Conservation (phyloP, 2,797 vertebrate species). For the Poeciliopsis turneri region DNA sequence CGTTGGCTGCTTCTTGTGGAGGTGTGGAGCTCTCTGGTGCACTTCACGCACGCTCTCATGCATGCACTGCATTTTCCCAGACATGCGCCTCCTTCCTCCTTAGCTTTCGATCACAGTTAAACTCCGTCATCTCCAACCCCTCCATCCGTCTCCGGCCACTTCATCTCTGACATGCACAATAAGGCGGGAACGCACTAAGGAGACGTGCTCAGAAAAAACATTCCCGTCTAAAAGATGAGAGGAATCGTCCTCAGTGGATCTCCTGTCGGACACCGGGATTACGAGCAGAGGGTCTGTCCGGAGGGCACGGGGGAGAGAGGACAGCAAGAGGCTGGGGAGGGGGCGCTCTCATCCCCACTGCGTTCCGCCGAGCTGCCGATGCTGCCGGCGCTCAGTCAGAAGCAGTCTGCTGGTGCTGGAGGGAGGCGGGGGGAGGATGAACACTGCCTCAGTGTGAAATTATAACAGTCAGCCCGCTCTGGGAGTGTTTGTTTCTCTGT, state of each 20-base stretch:
- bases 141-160: conserved; percentile 24
- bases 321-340: conserved; percentile 69
- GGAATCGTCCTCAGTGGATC: conserved; percentile 71
- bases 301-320: conserved; percentile 69
- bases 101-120: conserved; percentile 20
- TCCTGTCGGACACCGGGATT: conserved; percentile 74
- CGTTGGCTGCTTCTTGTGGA: conserved; percentile 16
- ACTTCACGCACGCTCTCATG: conserved; percentile 13
- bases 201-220: conserved; percentile 50
- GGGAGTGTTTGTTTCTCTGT: conserved; percentile 50
- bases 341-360: conserved; percentile 69
- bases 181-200: conserved; percentile 53
- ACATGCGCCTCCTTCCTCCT: conserved; percentile 9
- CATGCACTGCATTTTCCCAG: conserved; percentile 11
- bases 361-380: conserved; percentile 66
- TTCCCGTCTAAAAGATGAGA: conserved; percentile 80
- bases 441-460: conserved; percentile 62
- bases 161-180: conserved; percentile 32
- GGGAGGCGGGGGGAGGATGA: conserved; percentile 72
- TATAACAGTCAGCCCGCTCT: conserved; percentile 63
- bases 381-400: conserved; percentile 64
- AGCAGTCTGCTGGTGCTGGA: conserved; percentile 63
- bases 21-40: conserved; percentile 21
- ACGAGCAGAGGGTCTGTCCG: conserved; percentile 72
- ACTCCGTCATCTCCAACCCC: not conserved